Evolutionary conservation across 1,140 invertebrate species (phyloP).

Genomic region (Scaptomyza pallida): DNA sequence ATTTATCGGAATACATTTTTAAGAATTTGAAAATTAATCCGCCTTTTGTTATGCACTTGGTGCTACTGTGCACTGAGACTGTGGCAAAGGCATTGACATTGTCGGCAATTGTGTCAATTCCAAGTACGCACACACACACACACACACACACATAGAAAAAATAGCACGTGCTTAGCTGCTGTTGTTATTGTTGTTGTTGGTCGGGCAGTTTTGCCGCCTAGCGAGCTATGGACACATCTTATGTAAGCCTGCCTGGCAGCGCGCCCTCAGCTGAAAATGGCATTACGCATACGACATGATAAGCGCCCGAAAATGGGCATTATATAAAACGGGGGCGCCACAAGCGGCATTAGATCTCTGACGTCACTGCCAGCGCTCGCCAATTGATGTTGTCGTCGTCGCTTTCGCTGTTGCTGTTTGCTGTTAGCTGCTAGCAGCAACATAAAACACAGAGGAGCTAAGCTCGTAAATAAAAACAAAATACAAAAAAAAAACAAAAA

Average conservation of each 20-base stretch:
- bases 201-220: conserved; percentile 18
- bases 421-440: not conserved
- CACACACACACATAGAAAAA: conserved; percentile 15
- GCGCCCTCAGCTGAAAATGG: conserved; percentile 14
- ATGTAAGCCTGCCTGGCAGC: conserved; percentile 33
- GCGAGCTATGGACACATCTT: conserved; percentile 33
- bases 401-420: too few species aligned
- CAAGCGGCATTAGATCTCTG: conserved; percentile 28
- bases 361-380: conserved; percentile 51
- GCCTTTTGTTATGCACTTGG: not conserved
- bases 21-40: too few species aligned
- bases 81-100: conserved; percentile 75
- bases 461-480: conserved; percentile 16
- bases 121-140: conserved; percentile 21
- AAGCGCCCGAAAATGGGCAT: conserved; percentile 28
- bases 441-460: not conserved
- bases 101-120: conserved; percentile 75
- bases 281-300: conserved; percentile 51
- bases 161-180: conserved; percentile 55
- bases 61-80: conserved; percentile 41
- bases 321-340: conserved; percentile 23
- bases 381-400: conserved; percentile 42
- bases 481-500: conserved; percentile 11
- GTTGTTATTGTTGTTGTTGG: conserved; percentile 14
- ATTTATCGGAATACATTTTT: too few species aligned